Conservation (phyloP, 2,888 invertebrate genomes). For the Aplocera efformata region DNA sequence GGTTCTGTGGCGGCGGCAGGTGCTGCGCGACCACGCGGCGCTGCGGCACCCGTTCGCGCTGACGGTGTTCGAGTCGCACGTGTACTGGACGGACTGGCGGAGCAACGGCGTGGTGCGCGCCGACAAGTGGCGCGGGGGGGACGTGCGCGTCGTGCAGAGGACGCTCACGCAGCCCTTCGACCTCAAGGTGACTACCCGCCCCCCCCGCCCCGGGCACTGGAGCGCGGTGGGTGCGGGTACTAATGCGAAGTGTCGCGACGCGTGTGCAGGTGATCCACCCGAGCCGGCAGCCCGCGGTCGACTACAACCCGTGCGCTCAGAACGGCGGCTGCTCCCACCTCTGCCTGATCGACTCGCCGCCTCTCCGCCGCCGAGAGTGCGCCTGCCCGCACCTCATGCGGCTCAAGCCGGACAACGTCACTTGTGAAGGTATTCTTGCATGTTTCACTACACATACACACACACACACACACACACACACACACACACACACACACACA, state of each 20-base stretch:
- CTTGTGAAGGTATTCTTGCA: slow-evolving; percentile 49
- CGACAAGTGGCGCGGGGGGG: slow-evolving; percentile 91
- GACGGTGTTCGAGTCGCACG: slow-evolving; percentile 90
- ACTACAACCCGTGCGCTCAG: slow-evolving; percentile 83
- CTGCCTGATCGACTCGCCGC: slow-evolving; percentile 85
- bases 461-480: too few relatives aligned
- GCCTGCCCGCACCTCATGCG: slow-evolving; percentile 94
- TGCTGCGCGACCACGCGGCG: slow-evolving; percentile 86
- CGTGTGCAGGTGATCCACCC: slow-evolving; percentile 58
- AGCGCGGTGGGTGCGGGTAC: too few relatives aligned
- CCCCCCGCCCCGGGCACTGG: background rate
- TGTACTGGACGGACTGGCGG: slow-evolving; percentile 98
- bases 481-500: too few relatives aligned
- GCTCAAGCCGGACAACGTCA: slow-evolving; percentile 81
- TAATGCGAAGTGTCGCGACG: background rate
- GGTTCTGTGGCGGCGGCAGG: slow-evolving; percentile 38
- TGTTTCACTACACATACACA: too few relatives aligned
- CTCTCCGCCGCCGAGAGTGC: slow-evolving; percentile 83
- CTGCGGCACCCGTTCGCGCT: slow-evolving; percentile 94
- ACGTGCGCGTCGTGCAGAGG: slow-evolving; percentile 88
- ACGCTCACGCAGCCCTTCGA: slow-evolving; percentile 95
- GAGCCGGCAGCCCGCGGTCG: slow-evolving; percentile 58
- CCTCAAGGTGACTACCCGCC: slow-evolving; percentile 82
- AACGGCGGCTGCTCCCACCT: slow-evolving; percentile 91
- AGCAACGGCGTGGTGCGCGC: slow-evolving; percentile 92